Conservation (phyloP, 2,888 invertebrate species). For the Diaphora mendica region DNA sequence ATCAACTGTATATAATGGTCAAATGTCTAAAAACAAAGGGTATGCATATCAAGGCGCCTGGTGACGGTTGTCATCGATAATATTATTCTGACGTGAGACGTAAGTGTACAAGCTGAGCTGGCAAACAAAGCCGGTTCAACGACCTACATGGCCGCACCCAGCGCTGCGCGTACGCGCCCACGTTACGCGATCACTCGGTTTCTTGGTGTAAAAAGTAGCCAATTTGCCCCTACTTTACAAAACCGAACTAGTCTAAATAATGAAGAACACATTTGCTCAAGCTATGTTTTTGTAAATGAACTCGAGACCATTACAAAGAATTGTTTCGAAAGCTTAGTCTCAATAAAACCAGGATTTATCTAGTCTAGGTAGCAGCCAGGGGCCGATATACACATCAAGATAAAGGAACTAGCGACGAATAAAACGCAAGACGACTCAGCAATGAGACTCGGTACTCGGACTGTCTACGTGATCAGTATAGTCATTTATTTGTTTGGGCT, state of each 20-base stretch:
- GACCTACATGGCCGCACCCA: conserved; percentile 81
- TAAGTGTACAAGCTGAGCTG: conserved; percentile 81
- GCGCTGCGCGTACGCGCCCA: conserved; percentile 73
- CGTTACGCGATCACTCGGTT: conserved; percentile 69
- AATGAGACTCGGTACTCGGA: conserved; percentile 42
- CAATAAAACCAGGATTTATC: conserved; percentile 15
- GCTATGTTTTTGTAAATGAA: not conserved
- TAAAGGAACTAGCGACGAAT: conserved; percentile 17
- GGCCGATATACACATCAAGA: conserved; percentile 1
- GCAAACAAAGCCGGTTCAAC: conserved; percentile 85
- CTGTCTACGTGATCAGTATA: conserved; percentile 39
- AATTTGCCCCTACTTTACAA: conserved; percentile 41
- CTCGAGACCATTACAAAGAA: not conserved
- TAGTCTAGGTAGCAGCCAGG: not conserved
- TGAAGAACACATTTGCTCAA: not conserved
- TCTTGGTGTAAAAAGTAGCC: conserved; percentile 52
- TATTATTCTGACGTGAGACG: conserved; percentile 72
- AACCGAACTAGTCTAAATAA: conserved; percentile 17
- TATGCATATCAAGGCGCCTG: conserved; percentile 48
- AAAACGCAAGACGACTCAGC: conserved; percentile 24
- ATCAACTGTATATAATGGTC: conserved; percentile 22
- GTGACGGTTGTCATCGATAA: conserved; percentile 70
- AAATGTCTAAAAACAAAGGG: conserved; percentile 39
- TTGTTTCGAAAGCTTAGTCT: conserved; percentile 2
- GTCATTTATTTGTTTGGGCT: conserved; percentile 29